Conservation (phyloP, 1,140 invertebrate genomes). For the Leptinotarsa lineolata region DNA sequence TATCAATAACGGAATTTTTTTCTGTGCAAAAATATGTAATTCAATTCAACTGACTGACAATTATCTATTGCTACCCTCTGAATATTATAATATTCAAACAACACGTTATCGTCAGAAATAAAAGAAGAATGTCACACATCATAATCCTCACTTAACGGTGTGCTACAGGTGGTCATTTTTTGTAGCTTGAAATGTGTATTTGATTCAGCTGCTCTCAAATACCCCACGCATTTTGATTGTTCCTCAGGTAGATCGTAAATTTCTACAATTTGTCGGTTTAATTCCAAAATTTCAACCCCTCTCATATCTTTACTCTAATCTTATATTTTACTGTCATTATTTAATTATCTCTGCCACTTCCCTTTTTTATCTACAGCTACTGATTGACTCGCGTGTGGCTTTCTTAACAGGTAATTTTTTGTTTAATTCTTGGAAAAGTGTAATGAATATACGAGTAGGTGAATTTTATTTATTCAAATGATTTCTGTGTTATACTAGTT, state of each 20-base stretch:
- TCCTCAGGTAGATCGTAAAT: conserved; percentile 20
- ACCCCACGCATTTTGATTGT: conserved; percentile 29
- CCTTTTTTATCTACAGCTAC: background rate
- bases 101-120: too few species aligned
- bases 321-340: conserved; percentile 9
- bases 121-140: background rate
- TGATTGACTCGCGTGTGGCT: conserved; percentile 10
- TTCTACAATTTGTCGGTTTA: conserved; percentile 32
- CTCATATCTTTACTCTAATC: conserved; percentile 1
- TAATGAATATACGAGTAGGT: too few species aligned
- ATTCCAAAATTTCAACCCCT: conserved; percentile 30
- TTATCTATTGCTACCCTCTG: too few species aligned
- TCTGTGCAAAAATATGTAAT: too few species aligned
- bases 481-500: too few species aligned
- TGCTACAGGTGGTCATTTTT: conserved; percentile 30
- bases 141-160: background rate
- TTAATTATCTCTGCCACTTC: conserved; percentile 11
- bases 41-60: too few species aligned
- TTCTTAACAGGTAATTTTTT: background rate
- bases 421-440: too few species aligned
- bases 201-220: conserved; percentile 25
- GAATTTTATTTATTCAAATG: too few species aligned
- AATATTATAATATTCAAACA: too few species aligned
- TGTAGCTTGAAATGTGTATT: conserved; percentile 24
- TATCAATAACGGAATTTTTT: too few species aligned